Percentiles rank a stretch among this genome's conserved stretches.
phyloP scores from a whole-genome alignment of 2,113 vertebrate genomes.

The Cyprinus carpio region DNA sequence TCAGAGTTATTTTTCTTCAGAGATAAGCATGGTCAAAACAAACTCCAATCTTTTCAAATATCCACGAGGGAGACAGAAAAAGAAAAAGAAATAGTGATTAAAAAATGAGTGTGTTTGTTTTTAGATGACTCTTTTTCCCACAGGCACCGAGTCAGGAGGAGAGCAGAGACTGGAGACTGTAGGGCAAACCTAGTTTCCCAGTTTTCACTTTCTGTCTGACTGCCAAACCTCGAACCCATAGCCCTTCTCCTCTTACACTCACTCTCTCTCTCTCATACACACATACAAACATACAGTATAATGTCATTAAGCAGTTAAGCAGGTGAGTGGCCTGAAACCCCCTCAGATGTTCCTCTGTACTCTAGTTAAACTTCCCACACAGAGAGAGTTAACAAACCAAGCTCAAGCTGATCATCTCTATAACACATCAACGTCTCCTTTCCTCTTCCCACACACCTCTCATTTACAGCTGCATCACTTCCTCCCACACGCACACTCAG shows the following conservation, averaged over 20 bases:
- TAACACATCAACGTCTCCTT: slow-evolving; percentile 14
- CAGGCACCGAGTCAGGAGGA: neutral
- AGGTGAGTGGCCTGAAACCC: slow-evolving; percentile 32
- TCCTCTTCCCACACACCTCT: slow-evolving; percentile 45
- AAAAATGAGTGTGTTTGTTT: neutral
- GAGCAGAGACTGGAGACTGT: slow-evolving; percentile 30
- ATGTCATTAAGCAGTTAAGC: neutral
- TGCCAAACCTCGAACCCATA: slow-evolving; percentile 26
- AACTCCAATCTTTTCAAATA: neutral
- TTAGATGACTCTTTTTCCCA: slow-evolving; percentile 33
- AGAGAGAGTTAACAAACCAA: slow-evolving; percentile 10
- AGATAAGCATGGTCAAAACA: neutral
- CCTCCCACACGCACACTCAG: neutral
- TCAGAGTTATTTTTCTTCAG: neutral
- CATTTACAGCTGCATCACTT: slow-evolving; percentile 40
- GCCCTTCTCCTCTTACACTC: neutral
- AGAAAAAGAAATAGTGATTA: neutral
- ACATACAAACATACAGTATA: neutral
- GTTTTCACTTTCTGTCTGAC: slow-evolving; percentile 18
- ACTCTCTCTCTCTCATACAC: neutral
- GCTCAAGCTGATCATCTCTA: slow-evolving; percentile 39
- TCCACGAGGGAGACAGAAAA: neutral
- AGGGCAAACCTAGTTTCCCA: slow-evolving; percentile 50
- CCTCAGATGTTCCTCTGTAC: slow-evolving; percentile 36
- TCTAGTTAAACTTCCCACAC: slow-evolving; percentile 51